phyloP scores from a whole-genome alignment of 2,113 vertebrate genomes.

The Rhinichthys klamathensis region DNA sequence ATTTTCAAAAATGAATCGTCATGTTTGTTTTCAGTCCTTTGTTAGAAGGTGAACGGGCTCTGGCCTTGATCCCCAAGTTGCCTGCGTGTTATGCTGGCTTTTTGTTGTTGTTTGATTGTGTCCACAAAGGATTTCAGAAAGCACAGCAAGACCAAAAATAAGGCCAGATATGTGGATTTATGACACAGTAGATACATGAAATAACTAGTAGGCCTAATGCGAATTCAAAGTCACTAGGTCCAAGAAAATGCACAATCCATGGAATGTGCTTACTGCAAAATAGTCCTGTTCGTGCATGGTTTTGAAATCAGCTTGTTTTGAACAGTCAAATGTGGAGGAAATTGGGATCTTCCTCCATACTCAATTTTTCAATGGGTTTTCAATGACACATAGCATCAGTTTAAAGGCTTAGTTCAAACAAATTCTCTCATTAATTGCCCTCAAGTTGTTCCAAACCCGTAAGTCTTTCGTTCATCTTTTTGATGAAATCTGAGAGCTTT shows the following conservation, averaged over 20 bases:
- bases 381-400: neutral
- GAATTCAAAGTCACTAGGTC: neutral
- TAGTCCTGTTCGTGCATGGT: neutral
- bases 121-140: neutral
- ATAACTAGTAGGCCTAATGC: no score
- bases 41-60: neutral
- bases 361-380: neutral
- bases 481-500: no score
- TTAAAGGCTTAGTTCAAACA: neutral
- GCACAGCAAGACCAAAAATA: neutral
- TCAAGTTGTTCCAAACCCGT: no score
- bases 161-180: neutral
- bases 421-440: no score
- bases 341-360: neutral
- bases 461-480: no score
- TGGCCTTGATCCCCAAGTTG: neutral
- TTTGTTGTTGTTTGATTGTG: neutral
- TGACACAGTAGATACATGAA: neutral
- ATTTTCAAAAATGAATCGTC: neutral
- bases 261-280: neutral
- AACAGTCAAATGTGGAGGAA: neutral
- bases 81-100: neutral
- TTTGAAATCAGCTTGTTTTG: neutral
- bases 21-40: neutral
- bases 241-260: neutral